A percentile compares a stretch with the other conserved stretches of the same genome.
Conservation (phyloP, 2,113 vertebrate genomes). For the Urocolius indicus region DNA sequence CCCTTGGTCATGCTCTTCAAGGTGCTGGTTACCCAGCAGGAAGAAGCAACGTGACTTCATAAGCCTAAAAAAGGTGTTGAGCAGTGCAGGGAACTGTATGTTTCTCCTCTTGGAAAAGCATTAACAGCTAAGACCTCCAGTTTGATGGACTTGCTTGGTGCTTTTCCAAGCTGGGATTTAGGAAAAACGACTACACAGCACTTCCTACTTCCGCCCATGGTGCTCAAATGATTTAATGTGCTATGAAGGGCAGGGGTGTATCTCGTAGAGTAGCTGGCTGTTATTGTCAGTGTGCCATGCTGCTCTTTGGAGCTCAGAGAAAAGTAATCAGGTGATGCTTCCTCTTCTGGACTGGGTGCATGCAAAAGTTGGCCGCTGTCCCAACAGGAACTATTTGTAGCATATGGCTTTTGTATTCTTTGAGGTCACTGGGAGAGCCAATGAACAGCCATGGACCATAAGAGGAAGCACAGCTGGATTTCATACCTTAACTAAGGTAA, state of each 20-base stretch:
- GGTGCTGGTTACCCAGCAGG: neutral
- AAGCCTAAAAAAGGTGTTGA: neutral
- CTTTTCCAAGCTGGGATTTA: slow-evolving; percentile 51
- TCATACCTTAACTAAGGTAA: neutral
- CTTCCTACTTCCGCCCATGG: slow-evolving; percentile 23
- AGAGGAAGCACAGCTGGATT: neutral
- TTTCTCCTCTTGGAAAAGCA: neutral
- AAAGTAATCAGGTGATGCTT: neutral
- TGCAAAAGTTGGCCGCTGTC: neutral
- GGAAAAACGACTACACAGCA: neutral
- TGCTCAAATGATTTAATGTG: slow-evolving; percentile 28
- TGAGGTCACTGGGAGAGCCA: neutral
- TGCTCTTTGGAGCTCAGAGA: neutral
- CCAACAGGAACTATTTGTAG: neutral
- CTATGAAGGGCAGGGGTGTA: slow-evolving; percentile 24
- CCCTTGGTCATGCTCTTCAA: neutral
- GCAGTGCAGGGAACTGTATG: neutral
- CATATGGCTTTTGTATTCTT: neutral
- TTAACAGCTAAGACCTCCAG: neutral
- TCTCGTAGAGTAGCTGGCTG: slow-evolving; percentile 1
- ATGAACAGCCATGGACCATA: fast-evolving
- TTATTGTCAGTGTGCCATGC: neutral
- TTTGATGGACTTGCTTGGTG: neutral
- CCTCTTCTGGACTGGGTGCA: neutral
- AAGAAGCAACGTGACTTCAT: neutral